Conservation (phyloP, 1,140 invertebrate genomes). For the Hydropsyche tenuis region DNA sequence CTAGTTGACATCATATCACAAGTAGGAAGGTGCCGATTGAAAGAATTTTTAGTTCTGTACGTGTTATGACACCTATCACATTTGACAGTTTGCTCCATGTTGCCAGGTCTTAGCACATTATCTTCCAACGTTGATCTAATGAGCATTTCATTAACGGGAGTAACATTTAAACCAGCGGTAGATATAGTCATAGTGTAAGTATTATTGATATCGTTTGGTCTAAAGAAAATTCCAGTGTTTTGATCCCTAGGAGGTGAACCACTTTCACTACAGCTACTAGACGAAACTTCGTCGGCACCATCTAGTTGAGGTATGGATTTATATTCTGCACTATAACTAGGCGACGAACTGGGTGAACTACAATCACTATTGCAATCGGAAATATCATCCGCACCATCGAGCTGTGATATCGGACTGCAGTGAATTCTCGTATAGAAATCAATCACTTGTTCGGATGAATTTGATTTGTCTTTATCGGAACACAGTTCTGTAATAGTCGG, state of each 20-base stretch:
- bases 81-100: slow-evolving; percentile 76
- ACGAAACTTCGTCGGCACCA: slow-evolving; percentile 73
- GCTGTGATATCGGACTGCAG: slow-evolving; percentile 64
- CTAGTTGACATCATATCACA: slow-evolving; percentile 81
- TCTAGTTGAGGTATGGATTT: slow-evolving; percentile 74
- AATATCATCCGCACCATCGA: slow-evolving; percentile 70
- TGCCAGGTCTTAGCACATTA: slow-evolving; percentile 53
- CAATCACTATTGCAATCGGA: slow-evolving; percentile 58
- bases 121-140: slow-evolving; percentile 60
- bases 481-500: background rate
- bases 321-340: slow-evolving; percentile 54
- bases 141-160: slow-evolving; percentile 55
- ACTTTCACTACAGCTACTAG: slow-evolving; percentile 60
- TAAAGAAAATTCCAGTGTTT: slow-evolving; percentile 59
- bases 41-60: slow-evolving; percentile 87
- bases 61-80: slow-evolving; percentile 87
- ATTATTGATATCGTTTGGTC: slow-evolving; percentile 60
- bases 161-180: slow-evolving; percentile 57
- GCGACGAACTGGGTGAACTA: slow-evolving; percentile 57
- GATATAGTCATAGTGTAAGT: slow-evolving; percentile 60
- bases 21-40: slow-evolving; percentile 78
- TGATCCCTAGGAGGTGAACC: slow-evolving; percentile 53
- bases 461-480: slow-evolving; percentile 54
- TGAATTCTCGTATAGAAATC: slow-evolving; percentile 64
- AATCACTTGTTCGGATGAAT: slow-evolving; percentile 59